These are phyloP conservation scores for Episyrphus balteatus DNA, from an alignment of 1,140 invertebrate species.

Conservation along the genomic window DNA sequence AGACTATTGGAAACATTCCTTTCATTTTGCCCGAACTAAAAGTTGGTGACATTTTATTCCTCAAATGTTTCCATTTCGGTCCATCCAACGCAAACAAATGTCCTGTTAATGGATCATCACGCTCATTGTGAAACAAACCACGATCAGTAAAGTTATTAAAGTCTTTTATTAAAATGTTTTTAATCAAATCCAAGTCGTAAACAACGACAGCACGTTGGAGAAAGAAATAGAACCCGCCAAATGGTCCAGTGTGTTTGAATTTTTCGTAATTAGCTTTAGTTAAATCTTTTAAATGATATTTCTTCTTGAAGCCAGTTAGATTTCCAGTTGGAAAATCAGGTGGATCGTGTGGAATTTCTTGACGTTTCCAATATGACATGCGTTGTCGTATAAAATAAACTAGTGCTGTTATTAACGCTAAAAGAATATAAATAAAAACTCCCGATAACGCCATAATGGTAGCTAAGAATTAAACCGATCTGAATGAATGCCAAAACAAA, in stretches of 20 bases:
- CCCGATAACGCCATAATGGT: too few species aligned
- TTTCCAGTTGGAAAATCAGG: slow-evolving; percentile 5
- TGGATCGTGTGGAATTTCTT: not conserved
- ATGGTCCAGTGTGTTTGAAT: not conserved
- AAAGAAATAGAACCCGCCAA: not conserved
- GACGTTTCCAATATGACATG: slow-evolving; percentile 8
- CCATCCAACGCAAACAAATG: slow-evolving; percentile 39
- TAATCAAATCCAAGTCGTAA: slow-evolving; percentile 28
- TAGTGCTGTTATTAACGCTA: too few species aligned
- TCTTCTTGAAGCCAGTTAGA: not conserved
- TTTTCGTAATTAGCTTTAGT: not conserved
- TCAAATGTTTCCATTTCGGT: slow-evolving; percentile 43
- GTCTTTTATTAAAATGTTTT: slow-evolving; percentile 43
- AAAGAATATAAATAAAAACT: too few species aligned
- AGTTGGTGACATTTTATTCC: slow-evolving; percentile 45
- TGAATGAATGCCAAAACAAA: too few species aligned
- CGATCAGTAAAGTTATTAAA: slow-evolving; percentile 42
- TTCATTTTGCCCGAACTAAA: slow-evolving; percentile 48
- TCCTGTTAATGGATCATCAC: slow-evolving; percentile 38
- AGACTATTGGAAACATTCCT: slow-evolving; percentile 33
- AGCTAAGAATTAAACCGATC: too few species aligned
- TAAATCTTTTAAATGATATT: not conserved
- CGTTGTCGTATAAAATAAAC: too few species aligned
- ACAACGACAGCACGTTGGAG: not conserved
- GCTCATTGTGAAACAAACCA: slow-evolving; percentile 37